Evolutionary conservation across 2,113 vertebrate genomes (phyloP), one percentile per base, ranked within the genome.

Genomic region (Rhineura floridana): DNA sequence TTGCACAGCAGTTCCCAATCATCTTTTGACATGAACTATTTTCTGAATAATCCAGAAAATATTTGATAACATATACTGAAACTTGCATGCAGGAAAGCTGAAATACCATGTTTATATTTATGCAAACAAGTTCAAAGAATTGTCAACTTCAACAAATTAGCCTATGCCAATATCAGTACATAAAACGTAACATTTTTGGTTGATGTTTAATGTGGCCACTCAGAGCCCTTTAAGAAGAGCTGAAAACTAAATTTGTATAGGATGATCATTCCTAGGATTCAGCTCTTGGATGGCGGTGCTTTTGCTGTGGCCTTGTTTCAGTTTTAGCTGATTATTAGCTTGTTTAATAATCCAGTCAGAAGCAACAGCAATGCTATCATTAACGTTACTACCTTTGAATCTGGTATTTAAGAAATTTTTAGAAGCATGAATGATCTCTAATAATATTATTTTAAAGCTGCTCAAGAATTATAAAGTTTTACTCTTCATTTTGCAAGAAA

Each of bases 91-190:
- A 70, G n/a, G 69, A 28, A 36, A 36, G 15, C 84, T 81, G 69
- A 82, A 59, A 85, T 81, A 28, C 83, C 28, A 92, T 52, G 85
- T 21, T 79, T 1, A 76, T 21, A 83, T 46, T 76, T 82, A 82
- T 6, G 39, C 83, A 52, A 50, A 79, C 0, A 89, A 30, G 80
- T 81, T 23, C 55, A 78, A 87, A 89, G 30, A 55, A 87, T 89
- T 86, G 81, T 84, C 52, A 33, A 46, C 81, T 84, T 90, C 86
- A 44, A 52, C 83, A 84, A 91, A 75, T 78, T 85, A 91, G 21
- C 6, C 50, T 84, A 42, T 3, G 86, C 33, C 10, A 33, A 79
- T 81, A 93, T 63, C 90, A 84, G 33, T 28, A 33, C 30, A 44
- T 48, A 42, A 65, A 65, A 62, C 39, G n/a, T 33, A 83, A 44